A percentile compares a stretch with the other conserved stretches of the same genome.
These are phyloP conservation scores for Malachius bipustulatus DNA, from an alignment of 2,888 invertebrate species.

Conservation along the genomic window DNA sequence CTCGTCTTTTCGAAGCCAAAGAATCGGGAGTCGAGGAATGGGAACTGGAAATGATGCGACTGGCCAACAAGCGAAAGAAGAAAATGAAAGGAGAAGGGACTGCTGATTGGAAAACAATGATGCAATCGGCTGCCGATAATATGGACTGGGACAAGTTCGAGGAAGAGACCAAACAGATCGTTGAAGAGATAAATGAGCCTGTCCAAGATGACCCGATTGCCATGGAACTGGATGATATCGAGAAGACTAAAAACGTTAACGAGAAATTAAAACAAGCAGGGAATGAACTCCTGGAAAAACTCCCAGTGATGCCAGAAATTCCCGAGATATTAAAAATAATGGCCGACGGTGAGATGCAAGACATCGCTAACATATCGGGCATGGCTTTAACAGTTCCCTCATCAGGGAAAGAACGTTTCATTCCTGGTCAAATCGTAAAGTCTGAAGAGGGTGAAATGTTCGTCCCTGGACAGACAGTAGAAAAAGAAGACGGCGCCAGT, in stretches of 20 bases:
- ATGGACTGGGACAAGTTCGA: conserved; percentile 35
- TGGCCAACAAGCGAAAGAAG: conserved; percentile 31
- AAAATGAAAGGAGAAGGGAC: conserved; percentile 30
- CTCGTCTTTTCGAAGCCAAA: conserved; percentile 45
- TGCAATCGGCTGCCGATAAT: conserved; percentile 27
- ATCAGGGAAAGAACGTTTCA: conserved; percentile 52
- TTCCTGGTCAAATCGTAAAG: conserved; percentile 66
- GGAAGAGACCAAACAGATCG: conserved; percentile 33
- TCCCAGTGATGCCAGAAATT: conserved; percentile 52
- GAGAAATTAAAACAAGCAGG: conserved; percentile 46
- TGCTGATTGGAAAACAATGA: conserved; percentile 32
- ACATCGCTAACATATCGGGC: conserved; percentile 51
- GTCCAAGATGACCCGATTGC: conserved; percentile 39
- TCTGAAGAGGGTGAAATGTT: conserved; percentile 39
- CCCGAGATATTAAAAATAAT: conserved; percentile 50
- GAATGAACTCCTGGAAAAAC: conserved; percentile 40
- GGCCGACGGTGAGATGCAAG: conserved; percentile 45
- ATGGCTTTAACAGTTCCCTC: conserved; percentile 40
- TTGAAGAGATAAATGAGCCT: conserved; percentile 29
- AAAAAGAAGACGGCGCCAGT: conserved; percentile 56
- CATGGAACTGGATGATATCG: conserved; percentile 41
- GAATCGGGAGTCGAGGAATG: conserved; percentile 33
- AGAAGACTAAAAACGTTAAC: conserved; percentile 47
- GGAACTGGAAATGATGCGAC: conserved; percentile 33
- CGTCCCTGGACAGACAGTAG: conserved; percentile 62